phyloP scores from a whole-genome alignment of 1,140 invertebrate genomes.

The Nilaparvata lugens region DNA sequence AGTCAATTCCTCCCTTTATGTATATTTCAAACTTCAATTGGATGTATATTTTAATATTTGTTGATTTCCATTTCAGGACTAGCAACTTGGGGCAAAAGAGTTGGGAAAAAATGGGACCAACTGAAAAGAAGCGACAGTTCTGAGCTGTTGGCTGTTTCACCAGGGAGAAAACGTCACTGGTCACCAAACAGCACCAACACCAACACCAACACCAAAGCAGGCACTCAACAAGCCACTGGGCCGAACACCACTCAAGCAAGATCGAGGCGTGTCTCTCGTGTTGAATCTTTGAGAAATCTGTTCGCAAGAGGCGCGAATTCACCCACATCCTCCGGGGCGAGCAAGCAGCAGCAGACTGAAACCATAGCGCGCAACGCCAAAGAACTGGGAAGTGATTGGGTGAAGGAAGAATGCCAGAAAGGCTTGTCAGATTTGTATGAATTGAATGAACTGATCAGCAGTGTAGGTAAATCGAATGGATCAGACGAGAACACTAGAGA shows the following conservation, averaged over 20 bases:
- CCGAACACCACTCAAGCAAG: slow-evolving; percentile 22
- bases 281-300: slow-evolving; percentile 47
- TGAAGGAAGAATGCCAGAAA: slow-evolving; percentile 31
- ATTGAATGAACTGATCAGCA: slow-evolving; percentile 23
- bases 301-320: slow-evolving; percentile 32
- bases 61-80: slow-evolving; percentile 37
- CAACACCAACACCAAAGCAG: slow-evolving; percentile 1
- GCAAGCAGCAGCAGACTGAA: slow-evolving; percentile 3
- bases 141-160: slow-evolving; percentile 41
- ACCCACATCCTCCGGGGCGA: slow-evolving; percentile 16
- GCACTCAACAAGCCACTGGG: slow-evolving; percentile 9
- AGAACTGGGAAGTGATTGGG: slow-evolving; percentile 25
- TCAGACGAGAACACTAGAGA: slow-evolving; percentile 9
- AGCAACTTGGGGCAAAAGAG: slow-evolving; percentile 53
- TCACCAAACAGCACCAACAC: slow-evolving; percentile 33
- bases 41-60: neutral
- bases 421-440: slow-evolving; percentile 31
- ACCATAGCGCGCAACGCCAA: slow-evolving; percentile 3
- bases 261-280: slow-evolving; percentile 42
- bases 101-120: slow-evolving; percentile 52
- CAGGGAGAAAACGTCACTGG: slow-evolving; percentile 38
- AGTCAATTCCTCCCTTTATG: too few species aligned
- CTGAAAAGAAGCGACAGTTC: slow-evolving; percentile 47
- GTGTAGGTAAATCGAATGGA: slow-evolving; percentile 13
- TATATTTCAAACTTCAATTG: too few species aligned